phyloP scores from a whole-genome alignment of 2,888 invertebrate genomes.

The Chaitophorus viminalis region DNA sequence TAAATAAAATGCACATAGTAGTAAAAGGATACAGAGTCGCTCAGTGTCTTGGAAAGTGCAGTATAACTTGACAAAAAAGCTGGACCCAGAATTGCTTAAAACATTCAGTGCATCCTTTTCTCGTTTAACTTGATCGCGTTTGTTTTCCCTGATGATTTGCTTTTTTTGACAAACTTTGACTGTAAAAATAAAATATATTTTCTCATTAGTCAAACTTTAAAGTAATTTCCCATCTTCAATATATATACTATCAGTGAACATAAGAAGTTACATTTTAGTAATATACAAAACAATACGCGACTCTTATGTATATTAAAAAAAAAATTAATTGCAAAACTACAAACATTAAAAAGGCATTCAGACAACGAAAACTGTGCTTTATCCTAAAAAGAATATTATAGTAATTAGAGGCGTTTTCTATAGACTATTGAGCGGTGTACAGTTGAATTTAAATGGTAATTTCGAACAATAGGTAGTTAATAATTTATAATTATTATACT shows the following conservation, averaged over 20 bases:
- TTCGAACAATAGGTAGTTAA: background rate
- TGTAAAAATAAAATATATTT: slow-evolving; percentile 68
- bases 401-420: background rate
- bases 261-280: background rate
- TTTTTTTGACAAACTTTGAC: slow-evolving; percentile 98
- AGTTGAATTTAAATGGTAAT: background rate
- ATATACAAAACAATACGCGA: no score
- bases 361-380: background rate
- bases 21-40: slow-evolving; percentile 76
- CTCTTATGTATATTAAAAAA: background rate
- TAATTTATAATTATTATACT: background rate
- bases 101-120: slow-evolving; percentile 94
- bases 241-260: background rate
- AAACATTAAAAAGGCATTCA: background rate
- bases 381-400: no score
- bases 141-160: slow-evolving; percentile 92
- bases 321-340: background rate
- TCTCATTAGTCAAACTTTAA: background rate
- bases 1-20: background rate
- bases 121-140: slow-evolving; percentile 89
- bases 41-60: slow-evolving; percentile 96
- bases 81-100: slow-evolving; percentile 77
- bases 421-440: background rate
- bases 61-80: slow-evolving; percentile 92
- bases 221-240: no score